Evolutionary conservation across 2,797 vertebrate genomes (phyloP).

Genomic region (Anguilla anguilla): DNA sequence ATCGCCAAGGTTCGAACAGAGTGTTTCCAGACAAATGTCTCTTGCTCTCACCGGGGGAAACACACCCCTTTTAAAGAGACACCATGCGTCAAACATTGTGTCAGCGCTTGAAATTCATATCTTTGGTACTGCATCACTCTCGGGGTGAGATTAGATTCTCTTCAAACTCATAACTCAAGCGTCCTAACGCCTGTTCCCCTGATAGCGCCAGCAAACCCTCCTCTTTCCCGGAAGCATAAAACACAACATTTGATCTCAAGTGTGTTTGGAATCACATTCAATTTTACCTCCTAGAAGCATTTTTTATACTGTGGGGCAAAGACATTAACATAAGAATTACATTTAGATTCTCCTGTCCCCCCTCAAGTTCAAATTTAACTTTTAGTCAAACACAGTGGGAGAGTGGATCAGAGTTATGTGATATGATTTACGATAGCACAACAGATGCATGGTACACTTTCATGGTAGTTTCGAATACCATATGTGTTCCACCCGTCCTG

Average conservation of each 20-base stretch:
- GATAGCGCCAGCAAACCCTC: background rate
- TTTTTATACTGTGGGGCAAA: background rate
- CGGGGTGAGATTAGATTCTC: slow-evolving; percentile 8
- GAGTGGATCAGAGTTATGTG: background rate
- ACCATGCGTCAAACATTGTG: slow-evolving; percentile 12
- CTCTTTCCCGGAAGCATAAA: background rate
- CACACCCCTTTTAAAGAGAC: slow-evolving; percentile 9
- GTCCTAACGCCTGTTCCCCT: background rate
- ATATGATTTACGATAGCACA: background rate
- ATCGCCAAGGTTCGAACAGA: slow-evolving; percentile 11
- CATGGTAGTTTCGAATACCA: background rate
- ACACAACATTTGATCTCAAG: background rate
- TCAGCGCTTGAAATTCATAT: background rate
- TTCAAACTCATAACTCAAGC: slow-evolving; percentile 13
- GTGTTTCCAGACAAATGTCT: slow-evolving; percentile 2
- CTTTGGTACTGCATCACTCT: slow-evolving; percentile 17
- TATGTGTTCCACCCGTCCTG: background rate
- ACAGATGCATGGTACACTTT: background rate
- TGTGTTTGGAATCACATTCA: background rate
- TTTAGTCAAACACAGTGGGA: background rate
- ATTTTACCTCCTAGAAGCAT: background rate
- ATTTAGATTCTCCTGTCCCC: background rate
- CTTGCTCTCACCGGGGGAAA: background rate
- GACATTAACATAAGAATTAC: background rate
- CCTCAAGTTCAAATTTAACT: background rate